Percentiles rank a stretch among this genome's conserved stretches.
Conservation (phyloP, 1,140 invertebrate genomes). For the Chrysoperla carnea region DNA sequence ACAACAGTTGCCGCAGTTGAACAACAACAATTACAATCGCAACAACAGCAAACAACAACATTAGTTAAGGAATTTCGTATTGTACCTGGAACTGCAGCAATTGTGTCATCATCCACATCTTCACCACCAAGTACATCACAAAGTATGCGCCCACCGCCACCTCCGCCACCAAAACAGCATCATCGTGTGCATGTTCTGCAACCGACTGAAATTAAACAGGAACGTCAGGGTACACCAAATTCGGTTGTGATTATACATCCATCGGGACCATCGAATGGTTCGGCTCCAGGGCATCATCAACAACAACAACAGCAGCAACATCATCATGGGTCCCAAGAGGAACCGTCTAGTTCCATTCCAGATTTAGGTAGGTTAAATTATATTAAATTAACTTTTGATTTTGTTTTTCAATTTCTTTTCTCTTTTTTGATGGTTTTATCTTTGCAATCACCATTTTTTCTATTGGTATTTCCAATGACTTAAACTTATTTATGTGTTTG, state of each 20-base stretch:
- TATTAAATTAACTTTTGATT: background rate
- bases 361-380: slow-evolving; percentile 50
- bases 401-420: background rate
- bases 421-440: too few species aligned
- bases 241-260: background rate
- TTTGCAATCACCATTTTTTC: too few species aligned
- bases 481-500: too few species aligned
- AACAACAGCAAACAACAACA: too few species aligned
- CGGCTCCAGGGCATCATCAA: background rate
- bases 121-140: slow-evolving; percentile 19
- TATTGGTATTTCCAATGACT: too few species aligned
- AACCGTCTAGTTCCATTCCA: slow-evolving; percentile 66
- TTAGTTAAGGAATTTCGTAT: slow-evolving; percentile 12
- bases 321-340: slow-evolving; percentile 33
- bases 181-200: slow-evolving; percentile 8
- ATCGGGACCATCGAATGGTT: too few species aligned
- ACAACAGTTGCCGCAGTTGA: too few species aligned
- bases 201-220: slow-evolving; percentile 12
- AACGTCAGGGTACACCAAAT: background rate
- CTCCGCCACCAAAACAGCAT: slow-evolving; percentile 29
- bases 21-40: too few species aligned
- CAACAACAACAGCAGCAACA: background rate
- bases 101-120: slow-evolving; percentile 14
- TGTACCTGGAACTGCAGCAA: slow-evolving; percentile 8
- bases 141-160: slow-evolving; percentile 32